Evolutionary conservation across 2,888 invertebrate species (phyloP), one percentile per base, ranked within the genome.

Genomic region (Neuroscelio doddi): DNA sequence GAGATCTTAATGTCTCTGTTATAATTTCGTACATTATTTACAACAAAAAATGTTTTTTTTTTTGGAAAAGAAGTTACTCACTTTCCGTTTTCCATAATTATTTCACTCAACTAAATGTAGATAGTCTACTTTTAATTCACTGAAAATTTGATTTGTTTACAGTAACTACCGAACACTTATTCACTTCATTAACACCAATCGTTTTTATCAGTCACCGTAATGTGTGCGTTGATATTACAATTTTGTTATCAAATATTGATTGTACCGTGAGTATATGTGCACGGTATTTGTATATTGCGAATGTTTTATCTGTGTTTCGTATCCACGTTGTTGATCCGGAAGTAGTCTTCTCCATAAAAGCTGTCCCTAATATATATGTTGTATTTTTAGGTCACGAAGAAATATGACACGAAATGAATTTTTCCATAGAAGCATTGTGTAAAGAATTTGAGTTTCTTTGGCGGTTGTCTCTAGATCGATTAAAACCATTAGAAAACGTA

Each of bases 401-500:
- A 26, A 26, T 8, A 8, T 8, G 26, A 26, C 8, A 8, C 26
- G 26, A 26, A 26, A 8, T 4, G 26, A 26, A 26, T 26, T 26
- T 8, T 26, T 26, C n/a, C n/a, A n/a, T n/a, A n/a, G n/a, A n/a
- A n/a, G n/a, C n/a, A n/a, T n/a, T n/a, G n/a, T n/a, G n/a, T n/a
- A n/a, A n/a, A n/a, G n/a, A n/a, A n/a, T n/a, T n/a, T n/a, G n/a
- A n/a, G n/a, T n/a, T n/a, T n/a, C n/a, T n/a, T n/a, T n/a, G n/a
- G n/a, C n/a, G n/a, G n/a, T n/a, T n/a, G n/a, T n/a, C n/a, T n/a
- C n/a, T n/a, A n/a, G n/a, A n/a, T n/a, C n/a, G n/a, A 61, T 29
- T 52, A 12, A 47, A 26, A n/a, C n/a, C n/a, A n/a, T n/a, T n/a
- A 49, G 26, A 26, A 26, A 26, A 26, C 26, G 30, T 30, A 9